Percentiles rank a stretch among this genome's conserved stretches.
phyloP scores from a whole-genome alignment of 1,140 invertebrate species.

The Diploscapter pachys region DNA sequence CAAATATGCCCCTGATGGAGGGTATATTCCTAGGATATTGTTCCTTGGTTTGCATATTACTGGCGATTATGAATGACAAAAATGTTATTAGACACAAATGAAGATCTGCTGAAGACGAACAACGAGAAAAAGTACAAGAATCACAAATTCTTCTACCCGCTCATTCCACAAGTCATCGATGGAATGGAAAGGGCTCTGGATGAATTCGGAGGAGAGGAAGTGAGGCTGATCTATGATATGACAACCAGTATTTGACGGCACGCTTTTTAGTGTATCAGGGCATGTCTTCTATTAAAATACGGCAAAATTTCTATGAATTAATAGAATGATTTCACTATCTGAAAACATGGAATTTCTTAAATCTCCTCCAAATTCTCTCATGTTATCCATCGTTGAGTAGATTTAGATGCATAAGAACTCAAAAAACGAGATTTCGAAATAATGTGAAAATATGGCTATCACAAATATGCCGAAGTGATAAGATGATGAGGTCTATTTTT shows the following conservation, averaged over 20 bases:
- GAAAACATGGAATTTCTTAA: too few species aligned
- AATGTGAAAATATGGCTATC: too few species aligned
- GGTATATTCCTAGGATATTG: constrained; percentile 54
- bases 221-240: too few species aligned
- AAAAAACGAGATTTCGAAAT: too few species aligned
- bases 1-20: constrained; percentile 54
- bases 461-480: too few species aligned
- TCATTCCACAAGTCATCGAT: constrained; percentile 47
- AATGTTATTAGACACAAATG: constrained; percentile 48
- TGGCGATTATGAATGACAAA: neutral
- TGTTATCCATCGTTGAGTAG: too few species aligned
- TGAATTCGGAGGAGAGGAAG: constrained; percentile 18
- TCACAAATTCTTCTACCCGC: constrained; percentile 53
- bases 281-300: constrained; percentile 16
- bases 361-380: too few species aligned
- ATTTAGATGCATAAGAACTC: too few species aligned
- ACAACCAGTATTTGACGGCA: too few species aligned
- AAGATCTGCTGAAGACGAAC: constrained; percentile 46
- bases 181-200: constrained; percentile 52
- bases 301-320: neutral
- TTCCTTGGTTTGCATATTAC: constrained; percentile 46
- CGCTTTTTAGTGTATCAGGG: neutral
- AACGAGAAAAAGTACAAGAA: constrained; percentile 54
- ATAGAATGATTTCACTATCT: too few species aligned
- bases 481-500: too few species aligned